These are phyloP conservation scores for Nephrocerus scutellatus DNA, from an alignment of 2,888 invertebrate genomes.

Conservation along the genomic window DNA sequence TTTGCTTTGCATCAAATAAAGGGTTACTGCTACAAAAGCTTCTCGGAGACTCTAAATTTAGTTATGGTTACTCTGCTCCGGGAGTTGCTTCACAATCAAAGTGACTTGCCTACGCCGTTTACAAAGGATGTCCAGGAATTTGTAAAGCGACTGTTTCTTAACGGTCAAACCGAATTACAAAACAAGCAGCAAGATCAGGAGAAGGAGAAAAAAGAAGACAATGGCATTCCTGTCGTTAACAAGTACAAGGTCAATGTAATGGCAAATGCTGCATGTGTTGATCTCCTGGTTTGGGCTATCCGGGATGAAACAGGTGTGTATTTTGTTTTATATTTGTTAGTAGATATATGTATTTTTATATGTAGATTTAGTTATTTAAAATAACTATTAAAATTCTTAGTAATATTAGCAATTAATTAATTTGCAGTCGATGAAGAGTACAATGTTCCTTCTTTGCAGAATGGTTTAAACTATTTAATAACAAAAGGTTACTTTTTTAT, in stretches of 20 bases:
- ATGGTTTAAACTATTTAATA: conserved; percentile 61
- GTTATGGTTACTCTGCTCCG: conserved; percentile 87
- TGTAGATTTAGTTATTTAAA: conserved; percentile 17
- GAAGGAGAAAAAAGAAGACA: conserved; percentile 72
- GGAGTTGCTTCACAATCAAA: conserved; percentile 84
- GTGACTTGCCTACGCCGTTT: conserved; percentile 80
- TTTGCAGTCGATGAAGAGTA: conserved; percentile 65
- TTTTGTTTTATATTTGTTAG: conserved; percentile 1
- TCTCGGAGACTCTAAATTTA: conserved; percentile 89
- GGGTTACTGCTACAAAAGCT: conserved; percentile 87
- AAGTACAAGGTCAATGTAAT: conserved; percentile 92
- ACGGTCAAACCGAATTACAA: conserved; percentile 88
- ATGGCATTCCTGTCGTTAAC: conserved; percentile 65
- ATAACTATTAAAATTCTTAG: conserved; percentile 13
- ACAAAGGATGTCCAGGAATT: conserved; percentile 91
- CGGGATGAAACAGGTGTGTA: conserved; percentile 85
- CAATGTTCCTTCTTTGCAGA: conserved; percentile 65
- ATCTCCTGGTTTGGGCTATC: conserved; percentile 95
- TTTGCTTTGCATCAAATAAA: conserved; percentile 64
- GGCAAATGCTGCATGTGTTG: conserved; percentile 96
- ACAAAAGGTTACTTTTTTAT: conserved; percentile 36
- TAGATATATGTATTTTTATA: conserved; percentile 9
- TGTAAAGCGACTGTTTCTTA: conserved; percentile 79
- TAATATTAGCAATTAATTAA: conserved; percentile 25
- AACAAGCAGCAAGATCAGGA: conserved; percentile 81